Conservation (phyloP, 2,888 invertebrate genomes). For the Phaonia tiefii region DNA sequence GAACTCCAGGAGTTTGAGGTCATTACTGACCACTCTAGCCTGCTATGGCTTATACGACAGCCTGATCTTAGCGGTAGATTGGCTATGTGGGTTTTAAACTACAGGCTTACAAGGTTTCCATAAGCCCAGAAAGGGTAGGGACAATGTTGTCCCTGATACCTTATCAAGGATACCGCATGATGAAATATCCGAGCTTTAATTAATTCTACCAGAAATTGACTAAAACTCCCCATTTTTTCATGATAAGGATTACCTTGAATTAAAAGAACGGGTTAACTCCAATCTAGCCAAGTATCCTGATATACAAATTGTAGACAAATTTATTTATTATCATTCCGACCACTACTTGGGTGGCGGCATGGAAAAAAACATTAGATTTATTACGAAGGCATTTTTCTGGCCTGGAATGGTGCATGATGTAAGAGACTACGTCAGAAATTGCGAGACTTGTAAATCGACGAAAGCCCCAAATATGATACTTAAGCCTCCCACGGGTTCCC, state of each 20-base stretch:
- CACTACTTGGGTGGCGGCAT: background rate
- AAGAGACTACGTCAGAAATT: background rate
- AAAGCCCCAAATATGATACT: background rate
- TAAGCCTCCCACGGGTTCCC: background rate
- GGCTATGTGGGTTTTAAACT: no score
- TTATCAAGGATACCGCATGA: no score
- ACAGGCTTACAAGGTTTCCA: no score
- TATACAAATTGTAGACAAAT: constrained; percentile 44
- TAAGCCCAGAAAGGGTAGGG: no score
- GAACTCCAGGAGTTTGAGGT: no score
- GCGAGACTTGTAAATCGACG: background rate
- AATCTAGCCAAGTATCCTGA: constrained; percentile 49
- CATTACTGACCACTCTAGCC: no score
- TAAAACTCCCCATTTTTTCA: constrained; percentile 40
- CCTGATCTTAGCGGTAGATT: no score
- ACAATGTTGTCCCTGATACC: no score
- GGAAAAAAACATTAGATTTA: background rate
- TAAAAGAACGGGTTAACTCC: constrained; percentile 24
- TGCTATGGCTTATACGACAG: no score
- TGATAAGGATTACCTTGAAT: constrained; percentile 42
- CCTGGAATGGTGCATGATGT: background rate
- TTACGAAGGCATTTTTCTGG: background rate
- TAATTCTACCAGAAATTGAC: constrained; percentile 49
- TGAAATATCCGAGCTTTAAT: no score
- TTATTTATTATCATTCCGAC: constrained; percentile 8